Evolutionary conservation across 2,113 vertebrate genomes (phyloP).

Genomic region (Balaeniceps rex): DNA sequence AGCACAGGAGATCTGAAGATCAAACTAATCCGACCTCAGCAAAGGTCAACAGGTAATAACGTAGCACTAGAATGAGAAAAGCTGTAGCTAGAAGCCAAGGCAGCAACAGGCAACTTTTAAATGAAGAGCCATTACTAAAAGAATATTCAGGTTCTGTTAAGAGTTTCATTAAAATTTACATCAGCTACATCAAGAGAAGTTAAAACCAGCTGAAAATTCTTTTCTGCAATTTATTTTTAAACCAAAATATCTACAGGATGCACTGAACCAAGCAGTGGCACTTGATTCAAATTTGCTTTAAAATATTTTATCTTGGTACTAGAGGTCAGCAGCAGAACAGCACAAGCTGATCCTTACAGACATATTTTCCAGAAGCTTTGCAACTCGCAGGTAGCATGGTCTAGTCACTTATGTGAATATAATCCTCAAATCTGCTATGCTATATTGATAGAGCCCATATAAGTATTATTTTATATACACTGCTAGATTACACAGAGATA

Average conservation of each 20-base stretch:
- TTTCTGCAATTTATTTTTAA: background rate
- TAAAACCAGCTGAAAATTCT: background rate
- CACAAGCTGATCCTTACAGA: background rate
- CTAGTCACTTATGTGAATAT: background rate
- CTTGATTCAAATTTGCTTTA: background rate
- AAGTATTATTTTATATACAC: background rate
- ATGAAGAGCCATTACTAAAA: background rate
- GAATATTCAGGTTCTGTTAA: background rate
- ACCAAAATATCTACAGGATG: background rate
- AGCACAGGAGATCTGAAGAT: background rate
- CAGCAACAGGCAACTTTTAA: background rate
- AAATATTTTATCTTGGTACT: background rate
- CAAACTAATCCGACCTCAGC: background rate
- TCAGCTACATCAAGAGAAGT: background rate
- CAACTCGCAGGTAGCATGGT: rapidly evolving
- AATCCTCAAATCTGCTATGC: background rate
- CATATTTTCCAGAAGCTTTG: background rate
- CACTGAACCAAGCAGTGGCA: background rate
- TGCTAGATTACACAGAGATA: background rate
- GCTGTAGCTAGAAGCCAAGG: background rate
- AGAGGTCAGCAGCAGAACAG: background rate
- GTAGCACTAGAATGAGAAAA: background rate
- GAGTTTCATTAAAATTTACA: background rate
- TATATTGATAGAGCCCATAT: background rate
- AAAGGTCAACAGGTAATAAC: slow-evolving; percentile 12